Percentiles rank a stretch among this genome's conserved stretches.
Conservation (phyloP, 1,140 invertebrate species). For the Antheraea mylitta region DNA sequence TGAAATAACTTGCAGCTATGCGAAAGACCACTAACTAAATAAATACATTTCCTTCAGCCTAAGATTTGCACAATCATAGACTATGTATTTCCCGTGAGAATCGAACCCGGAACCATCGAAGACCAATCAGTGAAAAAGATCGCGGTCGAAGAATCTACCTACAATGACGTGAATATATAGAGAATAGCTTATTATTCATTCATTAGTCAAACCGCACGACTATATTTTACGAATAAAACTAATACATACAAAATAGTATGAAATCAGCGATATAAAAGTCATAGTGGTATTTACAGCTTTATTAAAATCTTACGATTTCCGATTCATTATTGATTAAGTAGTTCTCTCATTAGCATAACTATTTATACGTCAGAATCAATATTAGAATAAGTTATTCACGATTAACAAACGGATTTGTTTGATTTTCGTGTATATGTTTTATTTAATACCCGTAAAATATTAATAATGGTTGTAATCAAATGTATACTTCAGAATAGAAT, state of each 20-base stretch:
- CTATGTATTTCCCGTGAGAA: not conserved
- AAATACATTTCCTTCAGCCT: not conserved
- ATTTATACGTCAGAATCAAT: not conserved
- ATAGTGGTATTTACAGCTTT: slow-evolving; percentile 13
- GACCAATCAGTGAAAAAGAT: not conserved
- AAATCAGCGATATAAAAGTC: slow-evolving; percentile 8
- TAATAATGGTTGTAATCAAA: not conserved
- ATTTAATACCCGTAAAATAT: not conserved
- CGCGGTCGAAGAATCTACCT: not conserved
- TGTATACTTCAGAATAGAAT: not conserved
- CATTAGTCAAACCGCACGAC: not conserved
- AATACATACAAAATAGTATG: not conserved
- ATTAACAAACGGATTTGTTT: slow-evolving; percentile 2
- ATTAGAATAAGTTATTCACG: slow-evolving; percentile 7
- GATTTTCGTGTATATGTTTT: slow-evolving; percentile 1
- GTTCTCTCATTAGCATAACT: not conserved
- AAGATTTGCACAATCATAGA: not conserved
- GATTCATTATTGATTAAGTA: slow-evolving; percentile 7
- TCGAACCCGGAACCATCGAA: not conserved
- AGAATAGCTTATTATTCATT: not conserved
- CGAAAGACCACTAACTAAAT: too few relatives aligned
- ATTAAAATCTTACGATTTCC: slow-evolving; percentile 13
- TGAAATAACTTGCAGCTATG: too few relatives aligned
- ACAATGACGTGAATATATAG: not conserved
- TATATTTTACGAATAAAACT: not conserved